Evolutionary conservation across 2,888 invertebrate species (phyloP).

Genomic region (Strigamia transsilvanica): DNA sequence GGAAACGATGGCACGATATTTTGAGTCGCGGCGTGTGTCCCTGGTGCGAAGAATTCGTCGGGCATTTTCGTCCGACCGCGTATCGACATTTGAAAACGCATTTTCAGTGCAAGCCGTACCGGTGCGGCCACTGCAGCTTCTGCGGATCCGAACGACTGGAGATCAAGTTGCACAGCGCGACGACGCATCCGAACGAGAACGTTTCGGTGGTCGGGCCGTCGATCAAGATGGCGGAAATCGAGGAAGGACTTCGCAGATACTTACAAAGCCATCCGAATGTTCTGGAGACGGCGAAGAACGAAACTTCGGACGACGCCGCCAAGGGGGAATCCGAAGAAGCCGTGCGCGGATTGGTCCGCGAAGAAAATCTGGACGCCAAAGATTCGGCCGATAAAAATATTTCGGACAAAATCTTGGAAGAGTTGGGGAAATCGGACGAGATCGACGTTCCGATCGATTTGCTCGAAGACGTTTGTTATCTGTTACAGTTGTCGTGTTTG

Average conservation of each 20-base stretch:
- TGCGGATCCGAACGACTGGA: constrained; percentile 43
- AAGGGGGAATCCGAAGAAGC: constrained; percentile 40
- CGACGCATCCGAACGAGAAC: constrained; percentile 23
- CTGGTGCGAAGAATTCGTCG: constrained; percentile 51
- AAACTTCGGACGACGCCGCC: not conserved
- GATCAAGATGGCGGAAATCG: constrained; percentile 28
- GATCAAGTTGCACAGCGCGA: constrained; percentile 35
- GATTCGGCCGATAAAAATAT: not conserved
- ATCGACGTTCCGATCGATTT: constrained; percentile 30
- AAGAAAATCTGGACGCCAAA: not conserved
- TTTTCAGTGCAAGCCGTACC: constrained; percentile 51
- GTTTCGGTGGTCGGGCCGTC: constrained; percentile 27
- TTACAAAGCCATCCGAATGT: not conserved
- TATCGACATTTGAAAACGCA: constrained; percentile 53
- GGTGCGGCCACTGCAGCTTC: constrained; percentile 52
- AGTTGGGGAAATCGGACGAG: not conserved
- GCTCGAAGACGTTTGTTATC: constrained; percentile 18
- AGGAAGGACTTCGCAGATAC: constrained; percentile 23
- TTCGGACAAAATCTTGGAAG: not conserved
- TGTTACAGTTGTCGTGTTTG: constrained; percentile 28
- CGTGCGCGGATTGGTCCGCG: not conserved
- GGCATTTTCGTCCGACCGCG: constrained; percentile 34
- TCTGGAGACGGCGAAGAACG: constrained; percentile 29
- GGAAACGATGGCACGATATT: constrained; percentile 52
- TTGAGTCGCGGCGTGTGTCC: constrained; percentile 54